These are phyloP conservation scores for Micrastur ruficollis DNA, from an alignment of 2,797 vertebrate genomes.

Conservation along the genomic window DNA sequence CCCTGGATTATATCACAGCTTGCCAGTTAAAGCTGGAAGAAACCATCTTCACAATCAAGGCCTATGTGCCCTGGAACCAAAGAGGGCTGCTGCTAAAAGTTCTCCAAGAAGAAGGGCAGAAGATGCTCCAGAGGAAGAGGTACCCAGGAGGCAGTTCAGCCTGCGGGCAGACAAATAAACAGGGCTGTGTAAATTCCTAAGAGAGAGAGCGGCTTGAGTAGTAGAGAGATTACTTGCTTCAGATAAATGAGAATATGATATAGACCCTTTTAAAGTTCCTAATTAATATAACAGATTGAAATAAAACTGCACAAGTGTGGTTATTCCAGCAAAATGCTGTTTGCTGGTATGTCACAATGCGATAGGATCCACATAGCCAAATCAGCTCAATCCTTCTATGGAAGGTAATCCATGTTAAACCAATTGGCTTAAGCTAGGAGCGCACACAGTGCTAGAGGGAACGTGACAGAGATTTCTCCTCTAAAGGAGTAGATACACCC, in stretches of 20 bases:
- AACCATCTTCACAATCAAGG: slow-evolving; percentile 83
- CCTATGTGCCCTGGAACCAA: slow-evolving; percentile 92
- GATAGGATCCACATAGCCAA: background rate
- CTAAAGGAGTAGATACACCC: background rate
- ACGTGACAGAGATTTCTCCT: background rate
- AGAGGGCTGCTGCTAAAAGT: slow-evolving; percentile 87
- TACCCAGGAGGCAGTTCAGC: background rate
- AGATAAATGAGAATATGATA: background rate
- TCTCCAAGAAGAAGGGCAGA: slow-evolving; percentile 88
- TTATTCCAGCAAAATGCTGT: background rate
- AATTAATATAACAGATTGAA: background rate
- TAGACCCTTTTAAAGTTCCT: background rate
- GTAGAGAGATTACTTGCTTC: background rate
- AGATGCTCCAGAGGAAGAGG: slow-evolving; percentile 80
- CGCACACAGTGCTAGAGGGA: background rate
- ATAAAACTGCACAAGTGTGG: background rate
- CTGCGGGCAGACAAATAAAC: background rate
- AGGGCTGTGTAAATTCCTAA: background rate
- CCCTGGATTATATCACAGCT: slow-evolving; percentile 92
- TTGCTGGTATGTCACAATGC: background rate
- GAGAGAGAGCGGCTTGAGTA: slow-evolving; percentile 54
- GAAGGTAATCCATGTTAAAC: background rate
- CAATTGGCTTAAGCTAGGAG: background rate
- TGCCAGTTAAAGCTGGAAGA: slow-evolving; percentile 86
- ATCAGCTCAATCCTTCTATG: background rate